These are phyloP conservation scores for Calycopis cecrops DNA, from an alignment of 1,140 invertebrate species.

Conservation along the genomic window DNA sequence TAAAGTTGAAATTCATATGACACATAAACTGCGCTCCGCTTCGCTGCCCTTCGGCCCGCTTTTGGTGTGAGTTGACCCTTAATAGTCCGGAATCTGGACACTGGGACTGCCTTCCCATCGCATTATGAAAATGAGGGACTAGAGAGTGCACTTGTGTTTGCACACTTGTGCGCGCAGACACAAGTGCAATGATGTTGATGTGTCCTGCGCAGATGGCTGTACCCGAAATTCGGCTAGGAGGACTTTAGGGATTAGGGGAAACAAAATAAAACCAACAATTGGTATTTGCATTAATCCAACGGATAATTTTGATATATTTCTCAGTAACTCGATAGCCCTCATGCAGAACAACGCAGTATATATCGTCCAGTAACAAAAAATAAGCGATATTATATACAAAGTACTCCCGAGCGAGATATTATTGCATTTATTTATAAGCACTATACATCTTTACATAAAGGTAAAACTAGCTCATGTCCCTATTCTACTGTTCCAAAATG, in stretches of 20 bases:
- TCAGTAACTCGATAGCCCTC: slow-evolving; percentile 56
- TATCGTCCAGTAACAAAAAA: slow-evolving; percentile 65
- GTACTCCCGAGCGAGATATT: slow-evolving; percentile 39
- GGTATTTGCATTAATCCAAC: slow-evolving; percentile 66
- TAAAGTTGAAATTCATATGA: too few relatives aligned
- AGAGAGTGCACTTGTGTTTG: too few relatives aligned
- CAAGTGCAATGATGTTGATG: too few relatives aligned
- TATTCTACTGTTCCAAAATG: slow-evolving; percentile 35
- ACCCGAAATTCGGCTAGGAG: too few relatives aligned
- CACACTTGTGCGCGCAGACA: too few relatives aligned
- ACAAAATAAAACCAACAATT: slow-evolving; percentile 56
- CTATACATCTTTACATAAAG: slow-evolving; percentile 69
- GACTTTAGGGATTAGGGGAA: not conserved
- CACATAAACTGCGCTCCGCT: too few relatives aligned
- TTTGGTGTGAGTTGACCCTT: too few relatives aligned
- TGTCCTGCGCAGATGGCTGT: too few relatives aligned
- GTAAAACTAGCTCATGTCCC: slow-evolving; percentile 49
- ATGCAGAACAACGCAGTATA: slow-evolving; percentile 61
- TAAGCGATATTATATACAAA: slow-evolving; percentile 66
- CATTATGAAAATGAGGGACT: too few relatives aligned
- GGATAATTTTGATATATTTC: slow-evolving; percentile 58
- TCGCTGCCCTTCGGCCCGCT: too few relatives aligned
- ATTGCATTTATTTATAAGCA: slow-evolving; percentile 65
- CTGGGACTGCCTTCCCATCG: too few relatives aligned
- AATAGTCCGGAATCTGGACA: too few relatives aligned